Base-by-base conservation (phyloP, 1,140 invertebrate species). In the Alviniconcha marisindica region DNA sequence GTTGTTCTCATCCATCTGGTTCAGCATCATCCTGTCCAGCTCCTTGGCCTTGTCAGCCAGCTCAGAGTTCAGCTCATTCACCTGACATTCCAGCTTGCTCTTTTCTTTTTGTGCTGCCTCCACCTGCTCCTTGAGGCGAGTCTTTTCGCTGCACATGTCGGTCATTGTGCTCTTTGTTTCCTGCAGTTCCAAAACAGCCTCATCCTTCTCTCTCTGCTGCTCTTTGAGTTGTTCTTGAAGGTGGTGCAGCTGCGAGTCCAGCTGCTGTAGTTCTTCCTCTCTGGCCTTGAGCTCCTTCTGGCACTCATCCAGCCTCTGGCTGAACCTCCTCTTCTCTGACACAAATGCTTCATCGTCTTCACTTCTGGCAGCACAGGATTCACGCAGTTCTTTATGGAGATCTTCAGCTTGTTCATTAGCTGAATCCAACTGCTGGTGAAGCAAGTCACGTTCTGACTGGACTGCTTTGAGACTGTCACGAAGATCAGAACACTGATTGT, bases 351-450 rank as follows among this genome's bases (percentile, higher is more conserved):
- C 78, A 31, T 80, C 78, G 5, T 60, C 78, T 66, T 80, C 24
- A 24, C 40, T 42, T 21, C 78, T 40, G n/a, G 56, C 56, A 15
- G 3, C n/a, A 31, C n/a, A 40, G 40, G 78, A 36, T 18, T 80
- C 56, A 33, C 36, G 56, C 60, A 80, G 78, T 40, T 80, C 78
- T n/a, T 4, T 28, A 24, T 80, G 78, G 24, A 80, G 56, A 28
- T 80, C 60, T 5, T 80, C 78, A 42, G 78, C 78, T 1, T 80
- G 78, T 48, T 80, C 36, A n/a, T 60, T 66, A 38, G 60, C 38
- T 31, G 60, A 66, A 12, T 18, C 33, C 40, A 80, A 40, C 78
- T 80, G 78, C 36, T 80, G 78, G 31, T 40, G 33, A 14, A 80
- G 56, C 0, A 14, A 40, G 21, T 66, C 60, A 38, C 56, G 33